phyloP scores from a whole-genome alignment of 1,140 invertebrate species.

The Oscheius sp. region DNA sequence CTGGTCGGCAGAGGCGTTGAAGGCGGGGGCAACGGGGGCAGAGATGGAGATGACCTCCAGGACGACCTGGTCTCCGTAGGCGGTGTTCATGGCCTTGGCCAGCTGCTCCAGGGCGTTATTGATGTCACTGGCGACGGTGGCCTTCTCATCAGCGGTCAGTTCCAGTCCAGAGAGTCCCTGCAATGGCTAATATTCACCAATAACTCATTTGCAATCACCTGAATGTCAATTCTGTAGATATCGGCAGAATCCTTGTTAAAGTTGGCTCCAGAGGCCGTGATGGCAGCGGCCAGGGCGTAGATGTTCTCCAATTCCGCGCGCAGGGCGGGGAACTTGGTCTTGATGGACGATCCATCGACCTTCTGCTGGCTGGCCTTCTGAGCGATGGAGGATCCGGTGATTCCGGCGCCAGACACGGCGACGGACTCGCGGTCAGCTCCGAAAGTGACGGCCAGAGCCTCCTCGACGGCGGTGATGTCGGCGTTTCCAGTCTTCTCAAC shows the following conservation, averaged over 20 bases:
- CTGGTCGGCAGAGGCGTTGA: neutral
- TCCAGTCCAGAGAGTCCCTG: slow-evolving; percentile 18
- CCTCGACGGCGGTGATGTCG: slow-evolving; percentile 1
- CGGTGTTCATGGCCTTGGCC: neutral
- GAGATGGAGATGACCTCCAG: slow-evolving; percentile 6
- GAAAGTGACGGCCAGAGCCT: slow-evolving; percentile 12
- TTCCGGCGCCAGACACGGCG: slow-evolving; percentile 12
- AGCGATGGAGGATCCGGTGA: slow-evolving; percentile 7
- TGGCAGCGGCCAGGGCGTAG: slow-evolving; percentile 6
- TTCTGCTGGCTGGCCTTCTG: neutral
- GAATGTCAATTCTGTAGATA: neutral
- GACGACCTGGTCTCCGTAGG: slow-evolving; percentile 17
- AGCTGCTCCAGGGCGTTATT: slow-evolving; percentile 2
- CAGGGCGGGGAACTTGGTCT: neutral
- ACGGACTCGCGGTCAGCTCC: slow-evolving; percentile 20
- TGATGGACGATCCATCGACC: neutral
- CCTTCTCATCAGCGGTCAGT: slow-evolving; percentile 4
- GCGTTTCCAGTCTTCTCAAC: neutral
- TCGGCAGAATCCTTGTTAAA: slow-evolving; percentile 15
- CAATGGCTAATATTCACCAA: neutral
- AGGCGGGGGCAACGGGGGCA: neutral
- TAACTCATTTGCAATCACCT: neutral
- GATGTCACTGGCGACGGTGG: neutral
- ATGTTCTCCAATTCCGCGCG: neutral
- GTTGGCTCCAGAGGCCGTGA: slow-evolving; percentile 4